phyloP scores from a whole-genome alignment of 2,888 invertebrate genomes.

The Clivina fossor region DNA sequence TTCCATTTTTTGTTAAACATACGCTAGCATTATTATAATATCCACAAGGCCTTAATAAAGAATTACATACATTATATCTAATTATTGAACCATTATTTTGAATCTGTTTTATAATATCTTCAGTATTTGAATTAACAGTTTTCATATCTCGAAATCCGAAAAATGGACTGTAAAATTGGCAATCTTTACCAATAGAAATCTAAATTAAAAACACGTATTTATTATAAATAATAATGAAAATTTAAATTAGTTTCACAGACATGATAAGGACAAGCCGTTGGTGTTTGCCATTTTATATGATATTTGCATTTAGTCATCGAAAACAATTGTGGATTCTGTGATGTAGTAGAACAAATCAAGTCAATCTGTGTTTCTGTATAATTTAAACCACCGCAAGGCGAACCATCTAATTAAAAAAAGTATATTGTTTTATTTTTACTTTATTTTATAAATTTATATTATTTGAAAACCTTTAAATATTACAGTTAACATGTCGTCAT shows the following conservation, averaged over 20 bases:
- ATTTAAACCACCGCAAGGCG: background rate
- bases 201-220: background rate
- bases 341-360: background rate
- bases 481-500: background rate
- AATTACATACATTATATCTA: background rate
- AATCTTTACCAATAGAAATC: background rate
- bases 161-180: constrained; percentile 5
- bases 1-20: background rate
- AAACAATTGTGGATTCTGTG: background rate
- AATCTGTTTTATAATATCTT: too few relatives aligned
- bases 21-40: constrained; percentile 5
- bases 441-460: background rate
- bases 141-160: background rate
- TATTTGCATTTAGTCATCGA: background rate
- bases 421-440: background rate
- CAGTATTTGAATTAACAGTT: background rate
- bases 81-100: background rate
- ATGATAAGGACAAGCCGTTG: constrained; percentile 6
- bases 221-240: background rate
- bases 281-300: background rate
- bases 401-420: background rate
- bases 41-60: constrained; percentile 3
- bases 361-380: constrained; percentile 1
- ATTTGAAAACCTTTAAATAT: too few relatives aligned
- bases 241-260: background rate